Percentiles rank a stretch among this genome's conserved stretches.
Evolutionary conservation across 2,113 vertebrate genomes (phyloP).

Genomic region (Oceanodroma tethys): DNA sequence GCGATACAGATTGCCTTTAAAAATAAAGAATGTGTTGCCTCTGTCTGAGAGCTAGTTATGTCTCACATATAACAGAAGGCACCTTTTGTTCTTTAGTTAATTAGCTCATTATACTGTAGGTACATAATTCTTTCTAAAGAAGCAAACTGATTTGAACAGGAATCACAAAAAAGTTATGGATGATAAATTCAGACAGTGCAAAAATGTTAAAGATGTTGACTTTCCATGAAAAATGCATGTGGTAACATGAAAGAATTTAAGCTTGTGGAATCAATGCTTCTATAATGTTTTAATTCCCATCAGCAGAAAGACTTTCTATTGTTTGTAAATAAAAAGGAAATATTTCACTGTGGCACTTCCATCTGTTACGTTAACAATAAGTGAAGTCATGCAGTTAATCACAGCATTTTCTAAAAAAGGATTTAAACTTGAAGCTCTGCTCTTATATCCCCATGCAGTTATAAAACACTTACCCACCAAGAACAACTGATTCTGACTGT

Average conservation of each 20-base stretch:
- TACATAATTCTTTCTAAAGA: slow-evolving; percentile 73
- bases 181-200: slow-evolving; percentile 53
- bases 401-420: slow-evolving; percentile 61
- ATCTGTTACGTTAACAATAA: slow-evolving; percentile 73
- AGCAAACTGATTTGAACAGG: slow-evolving; percentile 60
- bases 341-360: slow-evolving; percentile 74
- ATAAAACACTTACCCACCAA: slow-evolving; percentile 61
- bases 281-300: slow-evolving; percentile 64
- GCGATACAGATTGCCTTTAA: slow-evolving; percentile 42
- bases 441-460: slow-evolving; percentile 44
- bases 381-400: slow-evolving; percentile 67
- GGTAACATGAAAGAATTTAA: slow-evolving; percentile 59
- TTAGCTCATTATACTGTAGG: slow-evolving; percentile 73
- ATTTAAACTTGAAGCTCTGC: slow-evolving; percentile 39
- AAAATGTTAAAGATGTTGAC: slow-evolving; percentile 66
- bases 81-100: slow-evolving; percentile 78
- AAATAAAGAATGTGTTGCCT: slow-evolving; percentile 54
- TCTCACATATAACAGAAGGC: slow-evolving; percentile 62
- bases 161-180: slow-evolving; percentile 70
- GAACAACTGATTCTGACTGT: slow-evolving; percentile 56
- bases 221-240: slow-evolving; percentile 60
- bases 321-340: slow-evolving; percentile 78
- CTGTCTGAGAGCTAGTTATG: slow-evolving; percentile 55
- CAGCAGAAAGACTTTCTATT: slow-evolving; percentile 62
- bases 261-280: slow-evolving; percentile 32